Conservation (phyloP, 2,888 invertebrate genomes). For the Brachyptera putata region DNA sequence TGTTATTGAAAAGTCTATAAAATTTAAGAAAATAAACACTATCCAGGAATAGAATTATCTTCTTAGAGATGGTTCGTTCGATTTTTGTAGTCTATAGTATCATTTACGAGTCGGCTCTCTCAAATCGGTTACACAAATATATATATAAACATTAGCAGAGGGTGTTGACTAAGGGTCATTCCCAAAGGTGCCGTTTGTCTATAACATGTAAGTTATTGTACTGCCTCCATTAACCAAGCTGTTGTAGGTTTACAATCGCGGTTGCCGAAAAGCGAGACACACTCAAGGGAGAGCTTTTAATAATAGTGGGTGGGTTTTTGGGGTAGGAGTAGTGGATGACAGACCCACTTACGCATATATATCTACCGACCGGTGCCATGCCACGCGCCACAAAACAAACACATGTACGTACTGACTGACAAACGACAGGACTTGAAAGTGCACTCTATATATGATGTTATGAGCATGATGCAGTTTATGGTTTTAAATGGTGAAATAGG, state of each 20-base stretch:
- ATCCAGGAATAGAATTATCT: too few relatives aligned
- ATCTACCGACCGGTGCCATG: too few relatives aligned
- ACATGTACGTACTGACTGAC: constrained; percentile 14
- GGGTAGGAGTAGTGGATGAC: neutral
- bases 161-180: too few relatives aligned
- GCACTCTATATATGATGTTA: constrained; percentile 17
- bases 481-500: too few relatives aligned
- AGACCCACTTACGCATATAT: constrained; percentile 14
- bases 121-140: too few relatives aligned
- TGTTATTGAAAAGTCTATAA: too few relatives aligned
- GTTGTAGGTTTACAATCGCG: neutral
- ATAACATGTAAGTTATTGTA: constrained; percentile 18
- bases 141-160: too few relatives aligned
- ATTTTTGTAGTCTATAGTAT: too few relatives aligned
- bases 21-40: too few relatives aligned
- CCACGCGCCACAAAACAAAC: constrained; percentile 7
- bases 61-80: too few relatives aligned
- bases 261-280: neutral
- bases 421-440: constrained; percentile 8
- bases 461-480: neutral
- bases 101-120: too few relatives aligned
- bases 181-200: constrained; percentile 19
- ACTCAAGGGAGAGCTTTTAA: neutral
- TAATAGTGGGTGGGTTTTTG: neutral
- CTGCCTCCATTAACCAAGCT: neutral